Percentiles rank a stretch among this genome's conserved stretches.
These are phyloP conservation scores for Apis florea DNA, from an alignment of 1,140 invertebrate species.

Conservation along the genomic window DNA sequence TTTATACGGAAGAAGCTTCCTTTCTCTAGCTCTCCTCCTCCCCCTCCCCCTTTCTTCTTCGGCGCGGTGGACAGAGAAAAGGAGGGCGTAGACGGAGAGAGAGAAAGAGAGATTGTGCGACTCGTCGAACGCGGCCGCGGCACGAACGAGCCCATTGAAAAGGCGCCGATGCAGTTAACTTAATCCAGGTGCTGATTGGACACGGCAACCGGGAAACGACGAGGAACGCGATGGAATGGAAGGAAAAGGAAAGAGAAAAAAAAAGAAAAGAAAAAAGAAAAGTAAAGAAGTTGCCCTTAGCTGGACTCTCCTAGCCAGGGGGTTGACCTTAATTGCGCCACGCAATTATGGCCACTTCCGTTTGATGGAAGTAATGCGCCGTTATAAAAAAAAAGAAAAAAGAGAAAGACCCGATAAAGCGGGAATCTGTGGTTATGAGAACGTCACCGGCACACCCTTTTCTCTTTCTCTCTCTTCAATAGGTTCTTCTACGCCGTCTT, in stretches of 20 bases:
- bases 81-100: background rate
- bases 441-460: conserved; percentile 51
- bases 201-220: conserved; percentile 33
- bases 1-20: conserved; percentile 14
- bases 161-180: conserved; percentile 61
- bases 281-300: conserved; percentile 7
- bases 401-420: conserved; percentile 35
- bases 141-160: conserved; percentile 46
- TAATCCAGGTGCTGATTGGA: conserved; percentile 58
- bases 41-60: background rate
- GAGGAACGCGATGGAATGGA: conserved; percentile 1
- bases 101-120: background rate
- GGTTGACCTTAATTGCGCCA: conserved; percentile 58
- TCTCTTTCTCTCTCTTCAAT: conserved; percentile 23
- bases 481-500: background rate
- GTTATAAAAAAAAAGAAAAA: conserved; percentile 42
- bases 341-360: conserved; percentile 66
- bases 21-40: conserved; percentile 37
- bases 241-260: background rate
- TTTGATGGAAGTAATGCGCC: conserved; percentile 60
- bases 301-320: background rate
- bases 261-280: conserved; percentile 14
- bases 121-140: conserved; percentile 34
- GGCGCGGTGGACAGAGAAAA: background rate
- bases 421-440: conserved; percentile 52